Percentiles rank a stretch among this genome's conserved stretches.
phyloP scores from a whole-genome alignment of 2,888 invertebrate genomes.

The Pachymerium ferrugineum region DNA sequence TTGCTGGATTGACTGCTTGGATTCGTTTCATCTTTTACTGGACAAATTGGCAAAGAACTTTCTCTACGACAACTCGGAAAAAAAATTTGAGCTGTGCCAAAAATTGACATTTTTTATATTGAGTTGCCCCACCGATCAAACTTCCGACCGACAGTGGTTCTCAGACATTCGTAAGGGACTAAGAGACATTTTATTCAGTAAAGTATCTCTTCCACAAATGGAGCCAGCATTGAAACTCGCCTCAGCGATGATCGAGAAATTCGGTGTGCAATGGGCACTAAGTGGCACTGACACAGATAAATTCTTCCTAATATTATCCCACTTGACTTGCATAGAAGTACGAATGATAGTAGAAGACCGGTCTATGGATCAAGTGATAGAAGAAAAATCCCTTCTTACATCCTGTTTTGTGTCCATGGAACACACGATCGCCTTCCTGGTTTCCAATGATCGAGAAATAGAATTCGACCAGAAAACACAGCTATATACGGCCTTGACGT shows the following conservation, averaged over 20 bases:
- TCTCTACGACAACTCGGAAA: conserved; percentile 78
- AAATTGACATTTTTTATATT: conserved; percentile 64
- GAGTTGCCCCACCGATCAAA: conserved; percentile 51
- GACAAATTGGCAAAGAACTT: conserved; percentile 44
- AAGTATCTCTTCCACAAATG: conserved; percentile 78
- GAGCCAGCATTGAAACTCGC: conserved; percentile 81
- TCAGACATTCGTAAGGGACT: conserved; percentile 73
- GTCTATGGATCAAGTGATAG: conserved; percentile 42
- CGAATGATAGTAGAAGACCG: conserved; percentile 88
- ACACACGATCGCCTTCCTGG: conserved; percentile 44
- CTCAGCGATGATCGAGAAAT: conserved; percentile 68
- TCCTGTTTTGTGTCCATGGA: conserved; percentile 45
- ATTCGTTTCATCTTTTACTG: conserved; percentile 33
- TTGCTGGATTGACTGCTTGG: conserved; percentile 28
- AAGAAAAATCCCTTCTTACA: conserved; percentile 41
- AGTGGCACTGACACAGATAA: conserved; percentile 59
- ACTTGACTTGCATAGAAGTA: conserved; percentile 84
- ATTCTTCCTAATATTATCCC: conserved; percentile 66
- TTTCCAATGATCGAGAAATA: conserved; percentile 40
- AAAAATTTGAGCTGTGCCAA: conserved; percentile 83
- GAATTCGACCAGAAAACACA: conserved; percentile 71
- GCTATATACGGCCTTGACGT: conserved; percentile 80
- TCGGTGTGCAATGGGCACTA: conserved; percentile 79
- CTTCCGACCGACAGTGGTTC: conserved; percentile 70
- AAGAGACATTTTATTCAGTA: conserved; percentile 75